These are phyloP conservation scores for Cyprinella venusta DNA, from an alignment of 2,797 vertebrate genomes.

Conservation along the genomic window DNA sequence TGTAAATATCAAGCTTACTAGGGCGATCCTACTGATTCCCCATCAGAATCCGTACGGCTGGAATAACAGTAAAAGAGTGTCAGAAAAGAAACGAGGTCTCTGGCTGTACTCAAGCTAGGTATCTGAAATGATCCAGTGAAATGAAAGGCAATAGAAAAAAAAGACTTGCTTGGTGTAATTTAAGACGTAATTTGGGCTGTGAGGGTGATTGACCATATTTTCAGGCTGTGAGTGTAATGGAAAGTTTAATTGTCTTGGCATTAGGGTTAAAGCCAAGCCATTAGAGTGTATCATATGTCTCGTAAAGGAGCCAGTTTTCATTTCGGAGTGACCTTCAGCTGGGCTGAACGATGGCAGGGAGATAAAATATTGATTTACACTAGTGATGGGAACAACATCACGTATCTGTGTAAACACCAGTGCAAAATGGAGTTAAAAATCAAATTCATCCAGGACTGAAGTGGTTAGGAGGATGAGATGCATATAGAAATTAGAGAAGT, in stretches of 20 bases:
- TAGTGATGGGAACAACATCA: slow-evolving; percentile 39
- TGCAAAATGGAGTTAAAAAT: background rate
- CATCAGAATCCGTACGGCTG: background rate
- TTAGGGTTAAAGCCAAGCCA: slow-evolving; percentile 65
- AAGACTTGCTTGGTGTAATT: slow-evolving; percentile 19
- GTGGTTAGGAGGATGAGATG: slow-evolving; percentile 2
- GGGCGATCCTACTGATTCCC: slow-evolving; percentile 14
- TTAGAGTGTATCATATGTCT: slow-evolving; percentile 67
- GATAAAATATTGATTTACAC: slow-evolving; percentile 49
- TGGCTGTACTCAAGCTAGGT: background rate
- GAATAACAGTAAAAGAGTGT: slow-evolving; percentile 16
- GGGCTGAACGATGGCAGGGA: slow-evolving; percentile 18
- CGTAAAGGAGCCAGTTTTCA: slow-evolving; percentile 60
- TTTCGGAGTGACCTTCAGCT: slow-evolving; percentile 48
- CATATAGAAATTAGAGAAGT: background rate
- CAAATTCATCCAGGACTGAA: slow-evolving; percentile 18
- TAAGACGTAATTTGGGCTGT: slow-evolving; percentile 25
- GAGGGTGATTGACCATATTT: slow-evolving; percentile 24
- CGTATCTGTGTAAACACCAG: slow-evolving; percentile 44
- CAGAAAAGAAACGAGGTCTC: slow-evolving; percentile 14
- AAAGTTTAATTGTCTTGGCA: slow-evolving; percentile 69
- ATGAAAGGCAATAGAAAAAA: slow-evolving; percentile 9
- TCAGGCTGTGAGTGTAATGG: slow-evolving; percentile 61
- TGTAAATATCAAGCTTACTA: slow-evolving; percentile 45
- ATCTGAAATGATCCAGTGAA: slow-evolving; percentile 3